Conservation (phyloP, 2,797 vertebrate genomes). For the Cyprinodon diabolis region DNA sequence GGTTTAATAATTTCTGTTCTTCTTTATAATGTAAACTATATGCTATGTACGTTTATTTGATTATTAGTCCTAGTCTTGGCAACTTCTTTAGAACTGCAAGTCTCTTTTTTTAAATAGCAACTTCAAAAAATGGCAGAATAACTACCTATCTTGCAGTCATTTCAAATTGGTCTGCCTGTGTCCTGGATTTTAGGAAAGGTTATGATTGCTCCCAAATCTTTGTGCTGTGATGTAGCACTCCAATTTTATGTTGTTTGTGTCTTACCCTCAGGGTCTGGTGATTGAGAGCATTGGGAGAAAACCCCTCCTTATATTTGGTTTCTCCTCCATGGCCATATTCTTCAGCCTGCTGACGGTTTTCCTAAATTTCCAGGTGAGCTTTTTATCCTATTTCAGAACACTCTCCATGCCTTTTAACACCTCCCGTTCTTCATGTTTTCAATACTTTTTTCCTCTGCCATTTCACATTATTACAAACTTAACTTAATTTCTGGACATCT, state of each 20-base stretch:
- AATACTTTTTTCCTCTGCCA: too few species aligned
- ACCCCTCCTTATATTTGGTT: conserved; percentile 91
- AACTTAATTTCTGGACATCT: too few species aligned
- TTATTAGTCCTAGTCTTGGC: neutral
- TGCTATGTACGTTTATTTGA: neutral
- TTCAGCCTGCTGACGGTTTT: conserved; percentile 88
- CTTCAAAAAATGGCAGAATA: neutral
- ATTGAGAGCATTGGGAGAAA: conserved; percentile 89
- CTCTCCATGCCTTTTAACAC: too few species aligned
- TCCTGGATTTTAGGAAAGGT: neutral
- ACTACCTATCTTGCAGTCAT: neutral
- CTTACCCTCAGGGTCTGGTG: conserved; percentile 84
- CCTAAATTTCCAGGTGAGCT: conserved; percentile 88
- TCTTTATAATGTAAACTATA: neutral
- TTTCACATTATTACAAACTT: too few species aligned
- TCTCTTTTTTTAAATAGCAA: neutral
- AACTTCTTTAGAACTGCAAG: neutral
- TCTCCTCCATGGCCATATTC: conserved; percentile 88
- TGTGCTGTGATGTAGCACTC: too few species aligned
- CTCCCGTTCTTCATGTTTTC: too few species aligned
- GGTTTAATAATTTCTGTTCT: too few species aligned
- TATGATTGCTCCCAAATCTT: neutral
- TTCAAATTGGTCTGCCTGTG: neutral
- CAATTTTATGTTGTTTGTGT: neutral
- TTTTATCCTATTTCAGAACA: neutral